Base-by-base conservation (phyloP, 2,797 vertebrate species). In the Hippoglossus hippoglossus region DNA sequence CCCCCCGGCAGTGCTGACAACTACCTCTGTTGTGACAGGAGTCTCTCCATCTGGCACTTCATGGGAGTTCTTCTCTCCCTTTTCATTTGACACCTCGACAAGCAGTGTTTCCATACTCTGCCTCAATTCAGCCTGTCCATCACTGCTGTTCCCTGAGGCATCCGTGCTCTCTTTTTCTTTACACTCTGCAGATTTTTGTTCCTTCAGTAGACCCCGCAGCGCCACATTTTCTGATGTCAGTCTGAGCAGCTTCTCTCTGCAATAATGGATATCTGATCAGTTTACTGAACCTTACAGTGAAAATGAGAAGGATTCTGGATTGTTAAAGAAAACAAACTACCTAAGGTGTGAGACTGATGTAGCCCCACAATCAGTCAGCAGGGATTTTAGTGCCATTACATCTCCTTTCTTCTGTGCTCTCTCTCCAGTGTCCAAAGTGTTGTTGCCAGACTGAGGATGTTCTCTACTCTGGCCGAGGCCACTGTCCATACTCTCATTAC, bases 131-230 rank as follows among this genome's bases (percentile, higher is more conserved):
- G 88, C 91, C 77, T 94, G 93, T 51, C 91, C 86, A 70, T 95
- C 94, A 6, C 91, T 92, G 75, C 83, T 91, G 86, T 94, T 94
- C 18, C 75, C 89, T 0, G 91, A 92, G 5, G 91, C 90, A 46
- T 94, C 95, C 1, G 89, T 87, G 78, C 90, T 94, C 71, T 91
- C 94, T 79, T 90, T 93, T 53, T 94, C 93, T 88, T 94, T 91
- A 52, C 71, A 87, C 80, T 93, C 91, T 2, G 82, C 73, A 28
- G 91, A 93, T 34, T 83, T 90, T 79, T 89, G 91, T 80, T 95
- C 93, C 78, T 95, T 95, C 68, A 93, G 79, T 72, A 92, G 55
- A 79, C 89, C 83, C 49, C 71, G 85, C 59, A 94, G 88, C 46
- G 89, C 79, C 22, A 28, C 53, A 21, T 92, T 94, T 82, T 94